Evolutionary conservation across 1,140 invertebrate genomes (phyloP), one percentile per base, ranked within the genome.

Genomic region (Bathynomus jamesi): DNA sequence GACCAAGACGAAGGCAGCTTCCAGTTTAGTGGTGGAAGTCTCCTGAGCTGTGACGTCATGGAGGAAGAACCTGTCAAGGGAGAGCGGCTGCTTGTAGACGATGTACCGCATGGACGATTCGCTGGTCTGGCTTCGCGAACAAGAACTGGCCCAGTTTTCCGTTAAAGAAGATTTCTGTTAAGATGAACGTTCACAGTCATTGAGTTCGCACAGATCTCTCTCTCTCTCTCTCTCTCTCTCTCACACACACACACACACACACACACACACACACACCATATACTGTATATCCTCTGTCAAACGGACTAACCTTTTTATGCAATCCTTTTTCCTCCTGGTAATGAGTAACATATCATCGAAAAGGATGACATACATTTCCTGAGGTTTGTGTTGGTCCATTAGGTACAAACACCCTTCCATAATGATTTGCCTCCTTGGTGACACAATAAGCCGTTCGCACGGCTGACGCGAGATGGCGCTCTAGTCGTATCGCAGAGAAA

Each of bases 291-390:
- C 21, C 17, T 13, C 25, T 10, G 10, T 25, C 24, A 21, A 61
- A 60, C 24, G 21, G 32, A 29, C 73, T 79, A 80, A 87, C 86
- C 82, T 88, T 88, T 81, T 87, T 85, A 65, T 78, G 82, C 30
- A 81, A 82, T 64, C 83, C 75, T 89, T 89, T 79, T 89, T 90
- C 61, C 85, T 80, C 79, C 87, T 84, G 3, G 89, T 89, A 17
- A 89, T 83, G 30, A 89, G 81, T n/a, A 89, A 82, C 83, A 89
- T 88, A 79, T 89, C 88, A 78, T 90, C 88, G 81, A 89, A 90
- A 4, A 89, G 81, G 75, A 89, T 87, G 40, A 89, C 82, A 78
- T 87, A 88, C 79, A 87, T 86, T 78, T 89, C 87, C 21, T 81
- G 80, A 5, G 83, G 82, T 78, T 86, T 86, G 32, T 85, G 84